Percentiles rank a stretch among this genome's conserved stretches.
Evolutionary conservation across 2,888 invertebrate species (phyloP).

Genomic region (Capitulum mitella): DNA sequence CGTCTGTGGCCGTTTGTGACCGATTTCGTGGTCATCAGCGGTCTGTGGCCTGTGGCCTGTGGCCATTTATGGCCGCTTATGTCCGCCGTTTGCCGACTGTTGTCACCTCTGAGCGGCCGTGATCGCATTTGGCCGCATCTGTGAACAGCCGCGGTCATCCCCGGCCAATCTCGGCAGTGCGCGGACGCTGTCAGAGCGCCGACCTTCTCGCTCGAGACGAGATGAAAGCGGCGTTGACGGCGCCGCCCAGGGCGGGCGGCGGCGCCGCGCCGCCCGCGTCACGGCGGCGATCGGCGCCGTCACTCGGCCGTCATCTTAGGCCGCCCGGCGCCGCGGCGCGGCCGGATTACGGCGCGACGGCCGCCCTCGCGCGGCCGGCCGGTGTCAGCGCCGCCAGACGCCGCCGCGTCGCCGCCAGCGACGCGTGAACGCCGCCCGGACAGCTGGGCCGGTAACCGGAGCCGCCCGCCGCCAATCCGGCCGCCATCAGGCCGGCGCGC

Average conservation of each 20-base stretch:
- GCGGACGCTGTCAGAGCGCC: too few relatives aligned
- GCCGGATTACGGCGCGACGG: background rate
- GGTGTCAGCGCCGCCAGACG: too few relatives aligned
- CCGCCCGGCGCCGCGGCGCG: background rate
- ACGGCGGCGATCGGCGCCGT: background rate
- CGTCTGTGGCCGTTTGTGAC: too few relatives aligned
- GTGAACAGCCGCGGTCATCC: too few relatives aligned
- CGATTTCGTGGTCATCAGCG: too few relatives aligned
- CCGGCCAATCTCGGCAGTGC: too few relatives aligned
- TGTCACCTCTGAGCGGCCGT: too few relatives aligned
- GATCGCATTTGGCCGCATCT: too few relatives aligned
- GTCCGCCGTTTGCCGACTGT: too few relatives aligned
- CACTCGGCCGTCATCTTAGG: slow-evolving; percentile 9
- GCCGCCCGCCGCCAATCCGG: background rate
- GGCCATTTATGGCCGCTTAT: too few relatives aligned
- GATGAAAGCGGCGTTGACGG: background rate
- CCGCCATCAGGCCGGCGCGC: background rate
- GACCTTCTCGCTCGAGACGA: too few relatives aligned
- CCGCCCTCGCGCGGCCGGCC: background rate
- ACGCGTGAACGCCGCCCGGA: background rate
- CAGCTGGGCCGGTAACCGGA: background rate
- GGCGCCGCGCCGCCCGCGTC: background rate
- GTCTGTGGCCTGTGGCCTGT: too few relatives aligned
- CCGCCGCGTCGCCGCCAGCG: background rate
- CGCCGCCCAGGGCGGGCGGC: background rate